phyloP scores from a whole-genome alignment of 2,888 invertebrate species.

The Anagyrus pseudococci region DNA sequence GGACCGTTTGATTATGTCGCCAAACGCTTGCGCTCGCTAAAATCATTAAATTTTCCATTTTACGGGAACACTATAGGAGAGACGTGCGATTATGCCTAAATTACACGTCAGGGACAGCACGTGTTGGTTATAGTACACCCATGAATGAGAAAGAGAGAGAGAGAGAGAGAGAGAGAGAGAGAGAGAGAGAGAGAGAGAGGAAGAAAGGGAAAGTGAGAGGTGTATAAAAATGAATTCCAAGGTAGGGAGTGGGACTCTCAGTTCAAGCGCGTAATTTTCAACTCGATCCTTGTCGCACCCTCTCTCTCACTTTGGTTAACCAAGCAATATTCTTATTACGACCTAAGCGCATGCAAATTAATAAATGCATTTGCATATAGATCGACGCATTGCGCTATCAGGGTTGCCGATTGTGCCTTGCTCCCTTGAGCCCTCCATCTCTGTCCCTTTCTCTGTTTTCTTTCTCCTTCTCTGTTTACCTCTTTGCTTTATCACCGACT shows the following conservation, averaged over 20 bases:
- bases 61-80: too few species aligned
- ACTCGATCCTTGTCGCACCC: not conserved
- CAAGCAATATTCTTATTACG: slow-evolving; percentile 38
- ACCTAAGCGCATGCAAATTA: slow-evolving; percentile 46
- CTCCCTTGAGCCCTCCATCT: slow-evolving; percentile 1
- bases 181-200: too few species aligned
- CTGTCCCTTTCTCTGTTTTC: not conserved
- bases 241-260: not conserved
- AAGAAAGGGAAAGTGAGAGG: not conserved
- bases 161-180: not conserved
- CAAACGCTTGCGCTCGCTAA: too few species aligned
- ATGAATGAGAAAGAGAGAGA: not conserved
- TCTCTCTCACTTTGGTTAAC: slow-evolving; percentile 3
- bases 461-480: not conserved
- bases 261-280: slow-evolving; percentile 14
- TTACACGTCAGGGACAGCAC: not conserved
- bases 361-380: slow-evolving; percentile 47
- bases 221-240: not conserved
- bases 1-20: too few species aligned
- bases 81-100: too few species aligned
- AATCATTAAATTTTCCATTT: too few species aligned
- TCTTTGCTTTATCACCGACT: not conserved
- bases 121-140: not conserved
- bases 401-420: slow-evolving; percentile 31
- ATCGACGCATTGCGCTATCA: slow-evolving; percentile 40